Conservation (phyloP, 2,888 invertebrate genomes). For the Rapana venosa region DNA sequence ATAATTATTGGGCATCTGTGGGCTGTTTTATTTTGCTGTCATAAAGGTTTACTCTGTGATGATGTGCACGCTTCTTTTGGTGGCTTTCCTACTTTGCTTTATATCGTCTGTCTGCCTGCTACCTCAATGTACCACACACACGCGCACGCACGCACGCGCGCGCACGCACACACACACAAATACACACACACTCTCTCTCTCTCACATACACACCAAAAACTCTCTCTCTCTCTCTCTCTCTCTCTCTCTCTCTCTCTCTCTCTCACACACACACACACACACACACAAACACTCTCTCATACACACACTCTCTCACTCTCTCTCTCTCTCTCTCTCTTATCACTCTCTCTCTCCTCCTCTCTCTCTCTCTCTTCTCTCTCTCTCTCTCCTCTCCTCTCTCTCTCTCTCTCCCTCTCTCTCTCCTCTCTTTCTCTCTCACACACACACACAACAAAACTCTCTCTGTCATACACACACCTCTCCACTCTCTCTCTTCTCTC, state of each 20-base stretch:
- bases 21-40: too few species aligned
- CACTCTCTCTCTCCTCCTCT: neutral
- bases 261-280: neutral
- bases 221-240: too few species aligned
- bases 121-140: neutral
- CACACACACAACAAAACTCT: too few species aligned
- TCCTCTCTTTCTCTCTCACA: neutral
- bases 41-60: too few species aligned
- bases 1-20: too few species aligned
- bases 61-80: too few species aligned
- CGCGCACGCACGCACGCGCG: neutral
- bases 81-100: too few species aligned
- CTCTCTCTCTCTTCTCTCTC: neutral
- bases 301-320: neutral
- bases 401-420: neutral
- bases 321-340: neutral
- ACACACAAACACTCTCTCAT: neutral
- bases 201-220: neutral
- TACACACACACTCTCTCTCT: neutral
- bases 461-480: too few species aligned
- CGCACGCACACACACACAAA: neutral
- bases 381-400: neutral
- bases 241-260: slow-evolving; percentile 4
- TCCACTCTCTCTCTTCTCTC: too few species aligned
- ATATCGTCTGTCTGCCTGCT: neutral